A percentile compares a stretch with the other conserved stretches of the same genome.
phyloP scores from a whole-genome alignment of 2,888 invertebrate species.

The Meliscaeva auricollis region DNA sequence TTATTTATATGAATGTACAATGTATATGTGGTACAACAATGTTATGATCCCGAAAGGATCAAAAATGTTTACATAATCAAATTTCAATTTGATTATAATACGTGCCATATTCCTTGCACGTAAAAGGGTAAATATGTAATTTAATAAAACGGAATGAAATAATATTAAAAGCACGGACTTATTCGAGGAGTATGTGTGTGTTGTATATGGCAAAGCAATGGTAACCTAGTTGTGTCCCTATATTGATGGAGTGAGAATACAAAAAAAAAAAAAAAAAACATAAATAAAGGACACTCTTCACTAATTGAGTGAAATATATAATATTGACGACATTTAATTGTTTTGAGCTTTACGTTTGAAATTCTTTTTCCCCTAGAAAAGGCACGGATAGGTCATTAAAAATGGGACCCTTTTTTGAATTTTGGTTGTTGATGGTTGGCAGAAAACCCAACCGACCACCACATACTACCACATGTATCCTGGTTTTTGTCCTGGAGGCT shows the following conservation, averaged over 20 bases:
- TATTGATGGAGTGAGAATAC: neutral
- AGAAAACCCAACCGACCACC: neutral
- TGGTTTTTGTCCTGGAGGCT: slow-evolving; percentile 29
- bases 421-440: slow-evolving; percentile 7
- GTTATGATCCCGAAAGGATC: slow-evolving; percentile 58
- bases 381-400: neutral
- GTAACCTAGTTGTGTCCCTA: too few relatives aligned
- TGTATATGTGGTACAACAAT: neutral
- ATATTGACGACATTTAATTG: slow-evolving; percentile 44
- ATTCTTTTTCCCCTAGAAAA: neutral
- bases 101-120: slow-evolving; percentile 65
- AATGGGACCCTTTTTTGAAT: slow-evolving; percentile 9
- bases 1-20: neutral
- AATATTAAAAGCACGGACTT: slow-evolving; percentile 35
- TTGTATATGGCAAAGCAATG: neutral
- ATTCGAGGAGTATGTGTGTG: neutral
- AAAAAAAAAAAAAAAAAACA: slow-evolving; percentile 6
- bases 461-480: slow-evolving; percentile 31
- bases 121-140: slow-evolving; percentile 67
- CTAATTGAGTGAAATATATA: slow-evolving; percentile 63
- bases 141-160: slow-evolving; percentile 53
- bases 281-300: slow-evolving; percentile 8
- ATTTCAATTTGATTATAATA: slow-evolving; percentile 71
- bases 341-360: slow-evolving; percentile 12
- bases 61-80: slow-evolving; percentile 73